phyloP scores from a whole-genome alignment of 1,140 invertebrate genomes.

The Rhopalosiphum maidis region DNA sequence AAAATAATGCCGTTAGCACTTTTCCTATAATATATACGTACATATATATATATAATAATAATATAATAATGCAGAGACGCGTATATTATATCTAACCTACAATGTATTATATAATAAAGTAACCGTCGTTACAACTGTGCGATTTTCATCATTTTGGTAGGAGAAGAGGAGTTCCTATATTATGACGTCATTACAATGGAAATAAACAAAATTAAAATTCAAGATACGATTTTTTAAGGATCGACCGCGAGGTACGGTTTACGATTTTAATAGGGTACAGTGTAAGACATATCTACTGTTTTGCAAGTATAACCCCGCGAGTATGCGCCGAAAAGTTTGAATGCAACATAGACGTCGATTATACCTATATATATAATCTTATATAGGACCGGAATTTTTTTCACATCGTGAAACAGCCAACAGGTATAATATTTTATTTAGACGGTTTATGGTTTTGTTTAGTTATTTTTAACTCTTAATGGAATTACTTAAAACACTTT shows the following conservation, averaged over 20 bases:
- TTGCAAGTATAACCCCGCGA: not conserved
- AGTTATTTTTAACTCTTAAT: not conserved
- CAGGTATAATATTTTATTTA: not conserved
- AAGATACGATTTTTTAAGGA: not conserved
- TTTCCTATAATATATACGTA: not conserved
- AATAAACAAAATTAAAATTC: conserved; percentile 16
- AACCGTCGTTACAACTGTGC: not conserved
- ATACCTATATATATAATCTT: not conserved
- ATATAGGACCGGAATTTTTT: not conserved
- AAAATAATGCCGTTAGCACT: not conserved
- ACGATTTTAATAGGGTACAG: not conserved
- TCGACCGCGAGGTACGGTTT: not conserved
- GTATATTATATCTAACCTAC: conserved; percentile 5
- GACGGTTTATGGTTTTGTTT: not conserved
- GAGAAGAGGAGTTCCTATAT: not conserved
- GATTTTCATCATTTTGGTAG: not conserved
- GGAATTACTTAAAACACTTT: no score
- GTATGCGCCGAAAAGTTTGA: not conserved
- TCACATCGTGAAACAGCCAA: not conserved
- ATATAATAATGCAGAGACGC: not conserved
- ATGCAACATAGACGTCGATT: not conserved
- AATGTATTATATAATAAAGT: conserved; percentile 20
- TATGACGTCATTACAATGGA: not conserved
- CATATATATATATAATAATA: no score
- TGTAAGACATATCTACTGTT: not conserved